Percentiles rank a stretch among this genome's conserved stretches.
Conservation (phyloP, 2,113 vertebrate species). For the Lamprologus ornatipinnis region DNA sequence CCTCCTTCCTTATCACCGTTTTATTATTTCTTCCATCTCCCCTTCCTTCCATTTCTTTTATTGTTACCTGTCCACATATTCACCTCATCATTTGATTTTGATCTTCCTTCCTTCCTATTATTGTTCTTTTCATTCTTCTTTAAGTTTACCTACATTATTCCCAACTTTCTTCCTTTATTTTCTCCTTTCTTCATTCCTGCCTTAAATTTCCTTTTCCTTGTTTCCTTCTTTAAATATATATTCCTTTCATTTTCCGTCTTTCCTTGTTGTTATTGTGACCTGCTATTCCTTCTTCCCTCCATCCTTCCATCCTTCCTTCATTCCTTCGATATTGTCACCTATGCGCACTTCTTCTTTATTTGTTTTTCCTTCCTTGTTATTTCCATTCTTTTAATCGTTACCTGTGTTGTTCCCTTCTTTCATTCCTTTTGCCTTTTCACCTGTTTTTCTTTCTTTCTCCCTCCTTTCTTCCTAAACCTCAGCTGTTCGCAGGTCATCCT, state of each 20-base stretch:
- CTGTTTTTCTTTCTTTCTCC: neutral
- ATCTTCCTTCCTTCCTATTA: neutral
- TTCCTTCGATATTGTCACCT: neutral
- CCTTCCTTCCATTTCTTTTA: neutral
- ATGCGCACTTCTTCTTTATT: neutral
- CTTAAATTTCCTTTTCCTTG: neutral
- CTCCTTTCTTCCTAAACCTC: neutral
- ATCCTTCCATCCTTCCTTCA: neutral
- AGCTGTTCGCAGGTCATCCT: neutral
- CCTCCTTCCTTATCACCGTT: neutral
- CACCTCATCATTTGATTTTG: neutral
- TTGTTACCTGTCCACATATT: neutral
- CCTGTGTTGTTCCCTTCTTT: neutral
- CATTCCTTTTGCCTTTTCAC: neutral
- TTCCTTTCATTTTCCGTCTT: neutral
- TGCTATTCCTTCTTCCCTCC: neutral
- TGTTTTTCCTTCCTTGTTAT: neutral
- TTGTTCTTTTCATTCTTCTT: neutral
- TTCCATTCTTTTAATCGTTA: neutral
- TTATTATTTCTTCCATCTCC: neutral
- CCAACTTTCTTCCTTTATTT: neutral
- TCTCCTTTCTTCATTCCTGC: neutral
- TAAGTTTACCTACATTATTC: neutral
- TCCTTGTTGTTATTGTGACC: neutral
- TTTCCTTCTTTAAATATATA: neutral